Percentiles rank a stretch among this genome's conserved stretches.
These are phyloP conservation scores for Phainopepla nitens DNA, from an alignment of 2,113 vertebrate genomes.

Conservation along the genomic window DNA sequence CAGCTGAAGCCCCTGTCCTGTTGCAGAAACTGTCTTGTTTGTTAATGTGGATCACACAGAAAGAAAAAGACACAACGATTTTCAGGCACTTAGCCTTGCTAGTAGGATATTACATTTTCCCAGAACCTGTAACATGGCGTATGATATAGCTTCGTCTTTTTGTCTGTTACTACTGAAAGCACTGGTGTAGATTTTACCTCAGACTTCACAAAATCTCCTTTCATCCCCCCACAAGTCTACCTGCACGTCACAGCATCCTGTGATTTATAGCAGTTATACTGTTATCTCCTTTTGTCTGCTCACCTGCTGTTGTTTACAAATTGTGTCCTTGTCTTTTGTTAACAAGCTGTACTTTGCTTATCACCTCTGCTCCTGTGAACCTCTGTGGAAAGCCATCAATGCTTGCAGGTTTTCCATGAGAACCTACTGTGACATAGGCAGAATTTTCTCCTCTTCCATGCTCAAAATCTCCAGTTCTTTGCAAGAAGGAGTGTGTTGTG, in stretches of 20 bases:
- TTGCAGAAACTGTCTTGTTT: not conserved
- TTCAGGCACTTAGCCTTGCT: not conserved
- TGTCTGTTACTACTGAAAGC: not conserved
- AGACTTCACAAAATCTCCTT: not conserved
- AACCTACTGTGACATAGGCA: not conserved
- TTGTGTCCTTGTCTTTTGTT: not conserved
- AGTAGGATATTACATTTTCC: not conserved
- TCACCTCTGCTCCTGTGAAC: not conserved
- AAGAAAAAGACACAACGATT: not conserved
- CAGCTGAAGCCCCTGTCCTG: not conserved
- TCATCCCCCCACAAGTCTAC: not conserved
- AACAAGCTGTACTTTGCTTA: not conserved
- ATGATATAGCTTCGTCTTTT: not conserved
- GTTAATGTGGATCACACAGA: not conserved
- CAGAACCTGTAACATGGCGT: not conserved
- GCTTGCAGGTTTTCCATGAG: not conserved
- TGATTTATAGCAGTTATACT: not conserved
- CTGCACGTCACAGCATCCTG: not conserved
- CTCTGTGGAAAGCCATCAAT: not conserved
- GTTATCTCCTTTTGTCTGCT: not conserved
- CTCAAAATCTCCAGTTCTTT: not conserved
- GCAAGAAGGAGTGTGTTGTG: not conserved
- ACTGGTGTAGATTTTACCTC: not conserved
- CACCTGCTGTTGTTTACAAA: not conserved
- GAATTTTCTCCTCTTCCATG: not conserved